Evolutionary conservation across 2,113 vertebrate genomes (phyloP).

Genomic region (Paraplagusia blochii): DNA sequence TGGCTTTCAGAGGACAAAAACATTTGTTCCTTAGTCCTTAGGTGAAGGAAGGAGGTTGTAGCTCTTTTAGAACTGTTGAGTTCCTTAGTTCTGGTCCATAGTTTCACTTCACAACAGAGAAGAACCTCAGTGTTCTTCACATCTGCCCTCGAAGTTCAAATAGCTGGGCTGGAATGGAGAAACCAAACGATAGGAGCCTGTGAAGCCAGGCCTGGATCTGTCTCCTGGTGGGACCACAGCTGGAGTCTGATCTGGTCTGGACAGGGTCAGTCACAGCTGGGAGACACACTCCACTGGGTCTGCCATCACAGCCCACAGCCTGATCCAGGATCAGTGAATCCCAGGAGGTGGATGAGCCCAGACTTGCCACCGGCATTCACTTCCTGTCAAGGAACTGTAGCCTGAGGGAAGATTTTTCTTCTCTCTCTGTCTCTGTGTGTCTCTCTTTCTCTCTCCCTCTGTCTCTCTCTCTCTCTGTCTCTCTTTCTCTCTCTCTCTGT

Average conservation of each 20-base stretch:
- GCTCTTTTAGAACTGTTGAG: neutral
- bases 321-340: conserved; percentile 14
- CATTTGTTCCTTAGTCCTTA: neutral
- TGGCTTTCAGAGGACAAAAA: neutral
- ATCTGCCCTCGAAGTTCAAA: neutral
- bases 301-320: conserved; percentile 15
- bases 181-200: neutral
- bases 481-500: too few species aligned
- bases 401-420: conserved; percentile 26
- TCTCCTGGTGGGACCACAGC: conserved; percentile 7
- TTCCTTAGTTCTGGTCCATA: too few species aligned
- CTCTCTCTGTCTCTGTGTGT: neutral
- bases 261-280: too few species aligned
- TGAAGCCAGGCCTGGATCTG: neutral
- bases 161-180: neutral
- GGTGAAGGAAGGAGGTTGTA: too few species aligned
- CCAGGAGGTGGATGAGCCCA: conserved; percentile 23
- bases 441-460: too few species aligned
- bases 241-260: conserved; percentile 14
- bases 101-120: too few species aligned
- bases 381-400: conserved; percentile 46
- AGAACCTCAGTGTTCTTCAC: neutral
- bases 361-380: conserved; percentile 36
- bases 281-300: too few species aligned
- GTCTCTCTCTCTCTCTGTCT: too few species aligned